These are phyloP conservation scores for Lasioglossum morio DNA, from an alignment of 2,888 invertebrate genomes.

Conservation along the genomic window DNA sequence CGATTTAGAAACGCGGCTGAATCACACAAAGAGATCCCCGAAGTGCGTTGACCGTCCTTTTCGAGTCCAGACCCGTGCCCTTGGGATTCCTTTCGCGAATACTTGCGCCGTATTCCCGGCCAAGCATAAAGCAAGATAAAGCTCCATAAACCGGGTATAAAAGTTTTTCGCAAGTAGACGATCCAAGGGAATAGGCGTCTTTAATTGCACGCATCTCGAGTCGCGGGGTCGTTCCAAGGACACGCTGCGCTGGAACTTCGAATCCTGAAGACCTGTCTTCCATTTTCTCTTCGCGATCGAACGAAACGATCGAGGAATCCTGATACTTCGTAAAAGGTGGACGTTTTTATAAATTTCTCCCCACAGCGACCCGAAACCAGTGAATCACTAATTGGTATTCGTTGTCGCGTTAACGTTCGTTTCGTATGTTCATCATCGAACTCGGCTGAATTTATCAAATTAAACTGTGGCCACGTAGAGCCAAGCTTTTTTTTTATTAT, in stretches of 20 bases:
- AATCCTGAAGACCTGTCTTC: neutral
- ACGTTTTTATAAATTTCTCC: neutral
- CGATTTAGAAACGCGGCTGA: constrained; percentile 67
- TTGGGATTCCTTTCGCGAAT: constrained; percentile 71
- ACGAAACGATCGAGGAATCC: neutral
- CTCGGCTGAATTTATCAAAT: neutral
- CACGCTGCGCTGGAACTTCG: neutral
- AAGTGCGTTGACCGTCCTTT: constrained; percentile 74
- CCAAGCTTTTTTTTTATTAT: no score
- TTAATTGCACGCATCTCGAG: constrained; percentile 40
- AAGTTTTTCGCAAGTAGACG: constrained; percentile 38
- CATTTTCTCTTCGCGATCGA: neutral
- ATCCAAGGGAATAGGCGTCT: constrained; percentile 44
- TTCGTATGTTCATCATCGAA: neutral
- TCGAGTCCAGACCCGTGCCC: constrained; percentile 60
- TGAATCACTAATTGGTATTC: neutral
- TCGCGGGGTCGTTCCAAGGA: constrained; percentile 30
- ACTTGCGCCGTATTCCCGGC: constrained; percentile 41
- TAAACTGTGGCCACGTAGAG: neutral
- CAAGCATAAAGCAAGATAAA: constrained; percentile 66
- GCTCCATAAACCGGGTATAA: constrained; percentile 54
- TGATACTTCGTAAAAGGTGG: neutral
- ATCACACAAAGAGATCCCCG: constrained; percentile 64
- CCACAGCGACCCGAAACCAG: neutral
- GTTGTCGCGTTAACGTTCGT: neutral